Evolutionary conservation across 2,888 invertebrate species (phyloP).

Genomic region (Diaperis boleti): DNA sequence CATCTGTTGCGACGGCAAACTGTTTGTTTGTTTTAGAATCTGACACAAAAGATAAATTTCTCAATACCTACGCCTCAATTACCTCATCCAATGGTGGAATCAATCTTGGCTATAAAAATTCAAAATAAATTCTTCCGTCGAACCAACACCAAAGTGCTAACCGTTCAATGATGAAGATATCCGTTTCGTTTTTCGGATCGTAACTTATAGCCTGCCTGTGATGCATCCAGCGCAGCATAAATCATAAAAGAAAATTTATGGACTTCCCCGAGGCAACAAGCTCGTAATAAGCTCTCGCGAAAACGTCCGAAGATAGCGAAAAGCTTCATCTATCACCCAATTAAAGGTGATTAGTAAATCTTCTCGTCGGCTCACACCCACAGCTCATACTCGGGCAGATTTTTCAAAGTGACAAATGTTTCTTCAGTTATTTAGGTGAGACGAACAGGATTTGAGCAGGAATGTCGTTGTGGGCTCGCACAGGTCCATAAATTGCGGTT

Average conservation of each 20-base stretch:
- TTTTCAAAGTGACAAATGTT: conserved; percentile 3
- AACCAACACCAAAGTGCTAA: conserved; percentile 6
- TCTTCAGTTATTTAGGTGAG: conserved; percentile 7
- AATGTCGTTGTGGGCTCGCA: conserved; percentile 2
- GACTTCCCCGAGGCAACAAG: conserved; percentile 28
- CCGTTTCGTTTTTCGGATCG: conserved; percentile 29
- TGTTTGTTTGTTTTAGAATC: conserved; percentile 31
- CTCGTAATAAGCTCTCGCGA: conserved; percentile 27
- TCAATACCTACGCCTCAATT: conserved; percentile 38
- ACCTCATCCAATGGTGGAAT: conserved; percentile 14
- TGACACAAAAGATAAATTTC: conserved; percentile 30
- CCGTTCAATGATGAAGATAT: conserved; percentile 26
- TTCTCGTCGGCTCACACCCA: conserved; percentile 3
- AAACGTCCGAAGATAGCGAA: conserved; percentile 14
- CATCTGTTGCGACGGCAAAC: too few relatives aligned
- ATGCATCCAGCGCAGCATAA: conserved; percentile 37
- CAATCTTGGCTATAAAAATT: conserved; percentile 19
- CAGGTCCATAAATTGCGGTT: conserved; percentile 10
- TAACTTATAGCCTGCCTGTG: conserved; percentile 36
- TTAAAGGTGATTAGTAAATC: conserved; percentile 14
- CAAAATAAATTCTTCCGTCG: conserved; percentile 27
- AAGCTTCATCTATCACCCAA: conserved; percentile 26
- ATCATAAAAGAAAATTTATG: conserved; percentile 38
- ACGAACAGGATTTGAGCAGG: neutral
- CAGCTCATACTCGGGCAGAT: conserved; percentile 12